A percentile compares a stretch with the other conserved stretches of the same genome.
These are phyloP conservation scores for Apostichopus japonicus DNA, from an alignment of 35 echinoderm and acorn worm species.

Conservation along the genomic window DNA sequence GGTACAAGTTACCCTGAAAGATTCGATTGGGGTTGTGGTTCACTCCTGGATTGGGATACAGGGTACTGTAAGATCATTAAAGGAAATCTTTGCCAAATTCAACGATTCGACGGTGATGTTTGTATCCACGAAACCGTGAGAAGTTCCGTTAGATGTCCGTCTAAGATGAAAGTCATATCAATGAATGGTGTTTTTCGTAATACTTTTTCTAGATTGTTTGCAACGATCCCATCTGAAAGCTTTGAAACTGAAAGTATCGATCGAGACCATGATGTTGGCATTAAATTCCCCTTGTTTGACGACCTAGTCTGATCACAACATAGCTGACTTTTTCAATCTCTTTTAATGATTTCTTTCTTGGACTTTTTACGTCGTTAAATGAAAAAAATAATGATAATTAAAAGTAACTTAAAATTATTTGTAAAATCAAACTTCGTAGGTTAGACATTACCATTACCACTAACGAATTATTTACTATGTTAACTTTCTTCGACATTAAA, in stretches of 20 bases:
- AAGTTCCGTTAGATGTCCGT: background rate
- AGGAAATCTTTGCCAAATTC: background rate
- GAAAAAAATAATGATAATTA: background rate
- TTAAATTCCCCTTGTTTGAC: background rate
- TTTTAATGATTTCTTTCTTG: too few species aligned
- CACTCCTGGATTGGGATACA: background rate
- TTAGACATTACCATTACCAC: background rate
- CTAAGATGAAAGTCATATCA: background rate
- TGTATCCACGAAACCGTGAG: background rate
- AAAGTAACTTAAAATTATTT: background rate
- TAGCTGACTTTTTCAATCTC: background rate
- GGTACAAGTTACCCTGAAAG: background rate
- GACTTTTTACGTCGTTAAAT: background rate
- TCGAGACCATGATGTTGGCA: background rate
- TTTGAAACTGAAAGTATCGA: background rate
- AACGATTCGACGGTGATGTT: background rate
- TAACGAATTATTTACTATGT: too few species aligned
- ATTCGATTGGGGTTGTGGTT: background rate
- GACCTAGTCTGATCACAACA: background rate
- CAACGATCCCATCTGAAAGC: background rate
- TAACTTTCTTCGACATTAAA: too few species aligned
- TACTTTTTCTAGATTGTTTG: background rate
- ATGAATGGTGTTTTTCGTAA: background rate
- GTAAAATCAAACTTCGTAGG: background rate
- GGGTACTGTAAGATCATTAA: background rate